A percentile compares a stretch with the other conserved stretches of the same genome.
These are phyloP conservation scores for Unio pictorum DNA, from an alignment of 2,888 invertebrate genomes.

Conservation along the genomic window DNA sequence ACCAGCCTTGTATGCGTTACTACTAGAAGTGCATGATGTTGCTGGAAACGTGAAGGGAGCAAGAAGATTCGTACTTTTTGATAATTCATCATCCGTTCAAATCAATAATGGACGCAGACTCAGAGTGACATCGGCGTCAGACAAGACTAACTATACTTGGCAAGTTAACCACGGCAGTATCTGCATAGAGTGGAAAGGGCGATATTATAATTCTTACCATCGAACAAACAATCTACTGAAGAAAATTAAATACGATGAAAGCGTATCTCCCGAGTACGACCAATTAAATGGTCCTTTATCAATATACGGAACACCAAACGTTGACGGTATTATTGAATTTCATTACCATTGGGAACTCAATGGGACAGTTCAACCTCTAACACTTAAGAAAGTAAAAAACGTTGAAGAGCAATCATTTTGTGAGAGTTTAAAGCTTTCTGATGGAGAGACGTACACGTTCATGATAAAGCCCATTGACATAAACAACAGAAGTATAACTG, in stretches of 20 bases:
- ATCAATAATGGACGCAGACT: constrained; percentile 5
- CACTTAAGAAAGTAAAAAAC: constrained; percentile 5
- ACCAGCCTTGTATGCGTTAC: constrained; percentile 26
- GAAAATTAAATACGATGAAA: constrained; percentile 19
- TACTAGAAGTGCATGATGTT: constrained; percentile 22
- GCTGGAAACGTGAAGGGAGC: constrained; percentile 25
- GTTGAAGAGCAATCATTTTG: constrained; percentile 16
- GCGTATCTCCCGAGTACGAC: constrained; percentile 34
- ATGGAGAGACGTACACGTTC: constrained; percentile 23
- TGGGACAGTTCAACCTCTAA: not conserved
- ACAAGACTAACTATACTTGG: constrained; percentile 26
- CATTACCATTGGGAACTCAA: constrained; percentile 18
- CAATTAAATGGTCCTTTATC: constrained; percentile 28
- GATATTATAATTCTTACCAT: constrained; percentile 26
- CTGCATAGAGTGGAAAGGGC: constrained; percentile 29
- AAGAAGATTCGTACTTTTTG: constrained; percentile 30
- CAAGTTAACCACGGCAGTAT: constrained; percentile 28
- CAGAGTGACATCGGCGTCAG: constrained; percentile 20
- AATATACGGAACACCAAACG: constrained; percentile 35
- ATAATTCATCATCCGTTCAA: constrained; percentile 22
- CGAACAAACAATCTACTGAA: constrained; percentile 14
- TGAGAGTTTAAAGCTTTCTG: constrained; percentile 4
- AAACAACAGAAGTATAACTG: constrained; percentile 18
- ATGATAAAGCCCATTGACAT: constrained; percentile 23
- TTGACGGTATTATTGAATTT: constrained; percentile 31